A percentile compares a stretch with the other conserved stretches of the same genome.
Conservation (phyloP, 2,113 vertebrate genomes). For the Enhydra lutris region DNA sequence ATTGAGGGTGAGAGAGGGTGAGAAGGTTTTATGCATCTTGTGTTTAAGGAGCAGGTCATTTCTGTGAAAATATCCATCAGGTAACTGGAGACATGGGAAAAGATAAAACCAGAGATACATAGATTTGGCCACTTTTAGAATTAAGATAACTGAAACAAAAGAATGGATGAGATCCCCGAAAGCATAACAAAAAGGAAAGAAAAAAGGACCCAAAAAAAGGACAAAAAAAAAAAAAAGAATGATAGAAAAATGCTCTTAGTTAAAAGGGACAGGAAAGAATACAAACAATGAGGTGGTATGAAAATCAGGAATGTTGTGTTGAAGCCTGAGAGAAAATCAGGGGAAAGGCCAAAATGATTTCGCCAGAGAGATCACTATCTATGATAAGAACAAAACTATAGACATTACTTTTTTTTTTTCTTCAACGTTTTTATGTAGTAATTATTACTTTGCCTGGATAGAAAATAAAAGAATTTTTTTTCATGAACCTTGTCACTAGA, state of each 20-base stretch:
- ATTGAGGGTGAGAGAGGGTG: neutral
- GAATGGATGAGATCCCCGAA: neutral
- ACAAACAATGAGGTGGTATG: neutral
- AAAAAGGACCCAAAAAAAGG: neutral
- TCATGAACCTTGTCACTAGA: conserved; percentile 70
- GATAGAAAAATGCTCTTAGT: neutral
- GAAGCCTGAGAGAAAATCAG: neutral
- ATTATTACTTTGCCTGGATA: neutral
- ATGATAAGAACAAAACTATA: neutral
- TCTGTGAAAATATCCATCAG: neutral
- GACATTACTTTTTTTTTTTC: neutral
- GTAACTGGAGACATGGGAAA: neutral
- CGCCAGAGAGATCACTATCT: neutral
- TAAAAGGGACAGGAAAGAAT: neutral
- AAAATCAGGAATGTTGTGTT: neutral
- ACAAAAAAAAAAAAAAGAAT: neutral
- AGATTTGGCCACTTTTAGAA: neutral
- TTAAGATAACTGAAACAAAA: neutral
- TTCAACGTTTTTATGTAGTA: neutral
- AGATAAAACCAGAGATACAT: neutral
- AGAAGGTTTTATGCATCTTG: neutral
- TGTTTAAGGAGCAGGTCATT: neutral
- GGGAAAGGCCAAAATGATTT: neutral
- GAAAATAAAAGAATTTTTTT: neutral
- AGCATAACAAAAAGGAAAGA: neutral